Evolutionary conservation across 2,888 invertebrate genomes (phyloP).

Genomic region (Callyntrura guangdongensis): DNA sequence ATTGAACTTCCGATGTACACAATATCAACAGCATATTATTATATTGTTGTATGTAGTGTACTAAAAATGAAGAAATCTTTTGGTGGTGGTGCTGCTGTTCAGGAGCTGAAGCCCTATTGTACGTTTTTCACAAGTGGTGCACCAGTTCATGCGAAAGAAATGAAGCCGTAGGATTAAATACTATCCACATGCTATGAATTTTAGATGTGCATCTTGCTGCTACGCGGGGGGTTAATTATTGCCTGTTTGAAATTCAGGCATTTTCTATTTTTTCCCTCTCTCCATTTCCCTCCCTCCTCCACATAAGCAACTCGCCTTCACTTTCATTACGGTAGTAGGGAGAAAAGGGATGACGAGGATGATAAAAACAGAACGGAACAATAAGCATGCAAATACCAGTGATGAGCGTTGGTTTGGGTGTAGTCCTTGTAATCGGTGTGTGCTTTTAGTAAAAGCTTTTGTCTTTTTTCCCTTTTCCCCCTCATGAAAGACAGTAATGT

Average conservation of each 20-base stretch:
- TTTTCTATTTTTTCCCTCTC: conserved; percentile 40
- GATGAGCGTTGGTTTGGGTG: not conserved
- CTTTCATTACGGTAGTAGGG: too few relatives aligned
- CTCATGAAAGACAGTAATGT: not conserved
- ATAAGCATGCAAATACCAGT: not conserved
- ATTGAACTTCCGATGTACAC: conserved; percentile 1
- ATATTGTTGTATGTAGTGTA: not conserved
- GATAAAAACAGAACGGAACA: too few relatives aligned
- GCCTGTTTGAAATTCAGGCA: conserved; percentile 65
- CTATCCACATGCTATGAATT: conserved; percentile 76
- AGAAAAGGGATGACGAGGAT: conserved; percentile 32
- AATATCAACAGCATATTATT: not conserved
- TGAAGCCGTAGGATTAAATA: conserved; percentile 75
- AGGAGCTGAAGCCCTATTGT: conserved; percentile 28
- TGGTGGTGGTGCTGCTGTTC: not conserved
- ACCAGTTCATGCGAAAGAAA: conserved; percentile 70
- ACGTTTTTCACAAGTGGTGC: conserved; percentile 19
- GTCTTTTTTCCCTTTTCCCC: not conserved
- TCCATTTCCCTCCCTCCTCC: not conserved
- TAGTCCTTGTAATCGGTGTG: not conserved
- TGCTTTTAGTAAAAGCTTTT: conserved; percentile 13
- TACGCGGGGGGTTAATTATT: conserved; percentile 72
- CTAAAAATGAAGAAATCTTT: not conserved
- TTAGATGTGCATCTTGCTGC: conserved; percentile 62
- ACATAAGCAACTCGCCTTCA: too few relatives aligned